phyloP scores from a whole-genome alignment of 92 coral and sea anemone species.

The Muricea muricata region DNA sequence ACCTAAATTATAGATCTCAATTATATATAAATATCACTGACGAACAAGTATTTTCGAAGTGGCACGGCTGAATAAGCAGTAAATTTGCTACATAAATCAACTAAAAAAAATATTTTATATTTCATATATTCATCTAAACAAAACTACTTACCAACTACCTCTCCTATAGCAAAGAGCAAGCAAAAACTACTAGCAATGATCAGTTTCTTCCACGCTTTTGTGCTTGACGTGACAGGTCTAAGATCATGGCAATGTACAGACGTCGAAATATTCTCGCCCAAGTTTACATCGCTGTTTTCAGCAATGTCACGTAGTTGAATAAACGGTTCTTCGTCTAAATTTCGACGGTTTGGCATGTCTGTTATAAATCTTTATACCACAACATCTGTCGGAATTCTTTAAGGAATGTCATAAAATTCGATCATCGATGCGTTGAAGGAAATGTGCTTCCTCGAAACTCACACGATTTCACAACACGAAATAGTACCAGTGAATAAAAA shows the following conservation, averaged over 20 bases:
- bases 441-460: no score
- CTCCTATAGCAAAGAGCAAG: constrained; percentile 87
- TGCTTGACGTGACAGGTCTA: constrained; percentile 85
- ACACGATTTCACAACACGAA: no score
- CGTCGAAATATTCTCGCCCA: background rate
- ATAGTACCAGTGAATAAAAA: no score
- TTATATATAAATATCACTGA: no score
- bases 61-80: no score
- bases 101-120: no score
- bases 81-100: no score
- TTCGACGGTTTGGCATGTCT: background rate
- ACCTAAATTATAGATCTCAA: no score
- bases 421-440: no score
- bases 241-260: constrained; percentile 83
- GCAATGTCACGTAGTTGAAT: constrained; percentile 10
- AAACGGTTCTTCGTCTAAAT: constrained; percentile 25
- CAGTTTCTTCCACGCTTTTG: constrained; percentile 82
- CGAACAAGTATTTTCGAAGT: no score
- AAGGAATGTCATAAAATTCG: no score
- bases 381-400: background rate
- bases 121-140: background rate
- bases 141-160: constrained; percentile 80
- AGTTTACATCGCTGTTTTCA: background rate
- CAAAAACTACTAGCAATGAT: constrained; percentile 89
- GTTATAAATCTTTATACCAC: background rate